Conservation (phyloP, 2,888 invertebrate species). For the Eristalis arbustorum region DNA sequence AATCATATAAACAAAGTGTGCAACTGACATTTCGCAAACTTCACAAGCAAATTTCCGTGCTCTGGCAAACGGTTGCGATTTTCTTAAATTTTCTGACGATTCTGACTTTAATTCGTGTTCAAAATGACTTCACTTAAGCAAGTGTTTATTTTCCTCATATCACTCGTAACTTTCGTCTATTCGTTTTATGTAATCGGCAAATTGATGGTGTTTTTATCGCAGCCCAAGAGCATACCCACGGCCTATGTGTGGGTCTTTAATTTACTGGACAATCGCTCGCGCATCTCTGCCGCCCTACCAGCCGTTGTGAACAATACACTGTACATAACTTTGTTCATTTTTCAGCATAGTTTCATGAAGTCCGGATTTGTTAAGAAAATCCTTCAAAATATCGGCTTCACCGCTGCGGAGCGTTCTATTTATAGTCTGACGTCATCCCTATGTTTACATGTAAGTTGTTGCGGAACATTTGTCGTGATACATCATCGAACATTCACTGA, state of each 20-base stretch:
- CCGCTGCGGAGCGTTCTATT: slow-evolving; percentile 80
- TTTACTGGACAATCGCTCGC: slow-evolving; percentile 77
- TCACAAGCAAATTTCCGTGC: neutral
- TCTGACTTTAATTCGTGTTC: neutral
- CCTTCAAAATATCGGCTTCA: slow-evolving; percentile 79
- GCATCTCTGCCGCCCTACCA: slow-evolving; percentile 78
- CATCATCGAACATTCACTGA: neutral
- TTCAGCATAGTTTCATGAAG: slow-evolving; percentile 83
- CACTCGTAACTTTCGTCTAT: slow-evolving; percentile 80
- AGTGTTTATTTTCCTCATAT: slow-evolving; percentile 76
- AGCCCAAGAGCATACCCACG: slow-evolving; percentile 77
- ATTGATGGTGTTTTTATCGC: slow-evolving; percentile 82
- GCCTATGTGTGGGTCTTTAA: slow-evolving; percentile 77
- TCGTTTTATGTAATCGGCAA: slow-evolving; percentile 82
- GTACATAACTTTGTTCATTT: slow-evolving; percentile 81
- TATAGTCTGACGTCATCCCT: slow-evolving; percentile 81
- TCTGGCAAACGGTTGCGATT: neutral
- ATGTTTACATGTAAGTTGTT: slow-evolving; percentile 79
- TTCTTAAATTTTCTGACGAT: neutral
- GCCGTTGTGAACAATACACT: slow-evolving; percentile 80
- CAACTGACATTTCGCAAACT: neutral
- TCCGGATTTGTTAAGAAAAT: slow-evolving; percentile 80
- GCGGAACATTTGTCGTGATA: neutral
- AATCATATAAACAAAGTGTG: neutral
- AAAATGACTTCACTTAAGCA: slow-evolving; percentile 76